Conservation (phyloP, 2,113 vertebrate genomes). For the Ammodytes marinus region DNA sequence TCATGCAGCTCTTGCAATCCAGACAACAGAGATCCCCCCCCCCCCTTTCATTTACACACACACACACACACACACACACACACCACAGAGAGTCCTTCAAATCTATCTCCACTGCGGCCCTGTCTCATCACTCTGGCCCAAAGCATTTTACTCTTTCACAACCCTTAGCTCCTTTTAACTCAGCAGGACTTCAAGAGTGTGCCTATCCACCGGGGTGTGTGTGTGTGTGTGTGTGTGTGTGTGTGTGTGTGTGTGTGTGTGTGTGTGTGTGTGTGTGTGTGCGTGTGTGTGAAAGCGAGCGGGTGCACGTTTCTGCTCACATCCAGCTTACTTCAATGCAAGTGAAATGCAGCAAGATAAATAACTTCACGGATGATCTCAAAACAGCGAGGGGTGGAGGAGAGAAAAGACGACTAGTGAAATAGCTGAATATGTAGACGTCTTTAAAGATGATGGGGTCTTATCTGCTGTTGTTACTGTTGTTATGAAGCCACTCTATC, state of each 20-base stretch:
- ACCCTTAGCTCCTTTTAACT: slow-evolving; percentile 53
- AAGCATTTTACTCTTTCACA: slow-evolving; percentile 61
- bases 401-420: slow-evolving; percentile 21
- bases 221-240: slow-evolving; percentile 26
- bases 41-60: slow-evolving; percentile 53
- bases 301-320: too few species aligned
- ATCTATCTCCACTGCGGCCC: slow-evolving; percentile 29
- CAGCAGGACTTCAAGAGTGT: slow-evolving; percentile 37
- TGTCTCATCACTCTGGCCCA: slow-evolving; percentile 39
- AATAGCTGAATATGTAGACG: slow-evolving; percentile 22
- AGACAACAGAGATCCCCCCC: slow-evolving; percentile 43
- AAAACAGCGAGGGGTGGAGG: background rate
- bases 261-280: background rate
- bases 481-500: slow-evolving; percentile 11
- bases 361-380: slow-evolving; percentile 32
- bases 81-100: background rate
- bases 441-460: slow-evolving; percentile 4
- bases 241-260: background rate
- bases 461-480: slow-evolving; percentile 33
- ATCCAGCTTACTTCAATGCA: background rate
- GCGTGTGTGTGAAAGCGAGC: too few species aligned
- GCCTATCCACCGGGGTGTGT: slow-evolving; percentile 1
- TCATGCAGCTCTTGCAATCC: slow-evolving; percentile 56
- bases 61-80: background rate
- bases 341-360: slow-evolving; percentile 37